Percentiles rank a stretch among this genome's conserved stretches.
These are phyloP conservation scores for Mirza zaza DNA, from an alignment of 2,113 vertebrate genomes.

Conservation along the genomic window DNA sequence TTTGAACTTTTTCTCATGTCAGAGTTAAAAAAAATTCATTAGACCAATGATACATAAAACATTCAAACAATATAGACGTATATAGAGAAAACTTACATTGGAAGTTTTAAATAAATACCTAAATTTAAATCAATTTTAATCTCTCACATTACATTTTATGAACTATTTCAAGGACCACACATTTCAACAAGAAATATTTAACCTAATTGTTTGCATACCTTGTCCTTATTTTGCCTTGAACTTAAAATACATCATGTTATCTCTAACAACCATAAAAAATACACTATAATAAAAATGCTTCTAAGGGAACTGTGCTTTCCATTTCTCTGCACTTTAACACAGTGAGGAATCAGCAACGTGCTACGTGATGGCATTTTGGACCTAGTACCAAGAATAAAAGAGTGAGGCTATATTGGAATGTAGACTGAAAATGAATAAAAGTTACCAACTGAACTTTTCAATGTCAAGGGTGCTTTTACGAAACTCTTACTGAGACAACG, in stretches of 20 bases:
- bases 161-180: neutral
- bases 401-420: neutral
- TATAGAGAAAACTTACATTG: neutral
- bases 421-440: neutral
- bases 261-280: neutral
- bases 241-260: neutral
- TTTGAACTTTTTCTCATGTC: neutral
- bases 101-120: neutral
- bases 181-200: slow-evolving; percentile 28
- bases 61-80: neutral
- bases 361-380: neutral
- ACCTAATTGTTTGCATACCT: neutral
- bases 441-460: neutral
- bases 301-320: neutral
- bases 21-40: neutral
- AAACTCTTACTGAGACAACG: slow-evolving; percentile 19
- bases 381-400: neutral
- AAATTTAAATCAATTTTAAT: neutral
- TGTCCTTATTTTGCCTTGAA: neutral
- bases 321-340: neutral
- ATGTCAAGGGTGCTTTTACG: slow-evolving; percentile 37
- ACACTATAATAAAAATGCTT: neutral
- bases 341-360: neutral
- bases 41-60: neutral
- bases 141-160: neutral